Evolutionary conservation across 1,140 invertebrate species (phyloP), one percentile per base, ranked within the genome.

Genomic region (Chymomyza costata): DNA sequence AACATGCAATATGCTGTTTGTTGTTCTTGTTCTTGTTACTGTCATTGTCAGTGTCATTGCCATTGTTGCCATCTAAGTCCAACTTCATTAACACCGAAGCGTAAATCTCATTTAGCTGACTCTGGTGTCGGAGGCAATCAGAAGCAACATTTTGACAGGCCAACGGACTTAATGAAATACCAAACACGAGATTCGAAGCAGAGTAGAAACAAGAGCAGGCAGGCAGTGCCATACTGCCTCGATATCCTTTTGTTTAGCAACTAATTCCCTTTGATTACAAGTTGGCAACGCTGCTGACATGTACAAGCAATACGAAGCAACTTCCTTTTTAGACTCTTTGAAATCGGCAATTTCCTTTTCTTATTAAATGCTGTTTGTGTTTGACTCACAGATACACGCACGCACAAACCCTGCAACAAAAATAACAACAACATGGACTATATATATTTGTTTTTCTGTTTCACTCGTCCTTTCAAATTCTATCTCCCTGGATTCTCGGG

Each of bases 291-390:
- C 14, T 15, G 25, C 5, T 6, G 10, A 28, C 5, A 28, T 28
- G 25, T n/a, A n/a, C n/a, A n/a, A n/a, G n/a, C n/a, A 37, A 40
- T 43, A 30, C 10, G n/a, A 31, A 30, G 19, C 48, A 38, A 38
- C 55, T 54, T 73, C 57, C 68, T 64, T 39, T 30, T 34, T 56
- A 16, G 37, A 15, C 37, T 19, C n/a, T 7, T 19, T 25, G 49
- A 78, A 67, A 73, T 80, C 73, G 73, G 71, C 73, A 78, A 78
- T 80, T 78, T 78, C 73, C 73, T 78, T 78, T 78, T 73, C 67
- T 71, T 80, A 78, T 78, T 78, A 73, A 78, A 78, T 80, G 73
- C 60, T 78, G 73, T 78, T 78, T 78, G 73, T 78, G 80, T 80
- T 78, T 80, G 67, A 78, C 67, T 80, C 71, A 80, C 66, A 78